Evolutionary conservation across 2,113 vertebrate genomes (phyloP).

Genomic region (Propithecus coquereli): DNA sequence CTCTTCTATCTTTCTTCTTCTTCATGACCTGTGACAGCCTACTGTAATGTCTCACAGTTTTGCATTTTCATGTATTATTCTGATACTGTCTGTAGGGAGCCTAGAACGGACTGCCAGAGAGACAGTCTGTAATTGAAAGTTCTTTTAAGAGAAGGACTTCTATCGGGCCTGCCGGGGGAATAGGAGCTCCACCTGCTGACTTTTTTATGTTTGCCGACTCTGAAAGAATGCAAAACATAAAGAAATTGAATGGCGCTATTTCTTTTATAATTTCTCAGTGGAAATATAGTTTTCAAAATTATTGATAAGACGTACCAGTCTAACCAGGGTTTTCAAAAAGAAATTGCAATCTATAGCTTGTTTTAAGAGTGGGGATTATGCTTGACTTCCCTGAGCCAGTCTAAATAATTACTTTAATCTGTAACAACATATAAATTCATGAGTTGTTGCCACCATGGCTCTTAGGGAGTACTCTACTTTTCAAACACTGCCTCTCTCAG

Average conservation of each 20-base stretch:
- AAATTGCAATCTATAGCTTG: conserved; percentile 38
- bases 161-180: conserved; percentile 58
- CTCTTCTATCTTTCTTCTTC: conserved; percentile 50
- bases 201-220: conserved; percentile 72
- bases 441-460: conserved; percentile 34
- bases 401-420: conserved; percentile 65
- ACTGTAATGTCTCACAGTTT: conserved; percentile 45
- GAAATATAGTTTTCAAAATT: conserved; percentile 68
- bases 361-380: conserved; percentile 43
- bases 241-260: conserved; percentile 63
- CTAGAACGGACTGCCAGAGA: conserved; percentile 35
- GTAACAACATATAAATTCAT: conserved; percentile 63
- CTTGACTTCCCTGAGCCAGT: conserved; percentile 41
- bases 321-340: conserved; percentile 56
- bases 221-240: conserved; percentile 64
- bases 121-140: conserved; percentile 66
- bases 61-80: conserved; percentile 77
- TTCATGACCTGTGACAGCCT: conserved; percentile 66
- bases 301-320: conserved; percentile 40
- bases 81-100: conserved; percentile 67
- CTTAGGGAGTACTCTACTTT: conserved; percentile 42
- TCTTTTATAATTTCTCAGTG: conserved; percentile 64
- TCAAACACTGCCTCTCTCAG: neutral
- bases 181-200: conserved; percentile 80
- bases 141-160: conserved; percentile 65